A percentile compares a stretch with the other conserved stretches of the same genome.
These are phyloP conservation scores for Ophiothrix spiculata DNA, from an alignment of 35 echinoderm and acorn worm species.

Conservation along the genomic window DNA sequence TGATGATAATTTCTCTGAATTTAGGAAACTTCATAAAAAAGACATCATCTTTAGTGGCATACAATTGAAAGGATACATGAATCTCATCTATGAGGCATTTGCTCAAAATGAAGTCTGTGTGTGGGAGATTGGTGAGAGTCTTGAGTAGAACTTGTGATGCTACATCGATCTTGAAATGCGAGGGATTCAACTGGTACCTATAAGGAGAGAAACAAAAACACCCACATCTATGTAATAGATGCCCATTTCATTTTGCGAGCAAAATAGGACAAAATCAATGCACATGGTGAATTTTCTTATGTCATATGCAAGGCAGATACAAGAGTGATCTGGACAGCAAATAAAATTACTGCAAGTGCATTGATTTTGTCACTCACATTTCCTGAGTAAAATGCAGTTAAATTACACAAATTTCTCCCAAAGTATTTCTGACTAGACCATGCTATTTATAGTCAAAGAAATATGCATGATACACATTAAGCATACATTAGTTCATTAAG, in stretches of 20 bases:
- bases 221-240: neutral
- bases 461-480: too few relatives aligned
- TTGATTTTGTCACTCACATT: neutral
- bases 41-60: too few relatives aligned
- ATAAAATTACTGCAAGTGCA: neutral
- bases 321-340: neutral
- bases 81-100: slow-evolving; percentile 96
- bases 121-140: slow-evolving; percentile 94
- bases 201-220: slow-evolving; percentile 5
- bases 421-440: too few relatives aligned
- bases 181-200: slow-evolving; percentile 96
- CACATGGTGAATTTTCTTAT: neutral
- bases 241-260: neutral
- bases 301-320: neutral
- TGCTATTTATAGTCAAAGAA: too few relatives aligned
- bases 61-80: slow-evolving; percentile 99
- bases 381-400: neutral
- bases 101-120: slow-evolving; percentile 86
- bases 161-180: slow-evolving; percentile 60
- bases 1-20: too few relatives aligned
- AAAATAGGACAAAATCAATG: neutral
- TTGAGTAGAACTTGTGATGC: slow-evolving; percentile 80
- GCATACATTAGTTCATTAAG: too few relatives aligned
- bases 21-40: too few relatives aligned
- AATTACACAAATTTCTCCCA: too few relatives aligned